These are phyloP conservation scores for Cyprinus carpio DNA, from an alignment of 2,113 vertebrate genomes.

Conservation along the genomic window DNA sequence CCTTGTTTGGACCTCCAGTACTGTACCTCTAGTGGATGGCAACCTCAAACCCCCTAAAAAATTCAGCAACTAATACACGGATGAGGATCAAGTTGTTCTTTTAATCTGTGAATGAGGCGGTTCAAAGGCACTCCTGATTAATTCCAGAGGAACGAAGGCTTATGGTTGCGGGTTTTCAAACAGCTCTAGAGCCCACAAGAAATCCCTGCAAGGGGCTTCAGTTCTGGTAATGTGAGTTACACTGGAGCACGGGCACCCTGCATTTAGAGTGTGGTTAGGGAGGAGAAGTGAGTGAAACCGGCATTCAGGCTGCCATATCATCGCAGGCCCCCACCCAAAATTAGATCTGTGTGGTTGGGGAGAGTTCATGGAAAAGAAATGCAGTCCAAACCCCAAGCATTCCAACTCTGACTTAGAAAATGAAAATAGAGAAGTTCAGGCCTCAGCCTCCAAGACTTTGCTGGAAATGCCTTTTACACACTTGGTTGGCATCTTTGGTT, in stretches of 20 bases:
- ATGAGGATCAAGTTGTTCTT: conserved; percentile 35
- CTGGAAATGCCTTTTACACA: not conserved
- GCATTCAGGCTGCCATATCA: conserved; percentile 12
- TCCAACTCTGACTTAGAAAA: conserved; percentile 17
- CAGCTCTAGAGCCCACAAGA: conserved; percentile 40
- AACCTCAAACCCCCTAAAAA: conserved; percentile 36
- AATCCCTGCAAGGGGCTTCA: conserved; percentile 39
- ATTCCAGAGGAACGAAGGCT: conserved; percentile 49
- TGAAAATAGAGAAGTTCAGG: conserved; percentile 33
- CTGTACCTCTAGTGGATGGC: conserved; percentile 10
- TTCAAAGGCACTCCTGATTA: conserved; percentile 13
- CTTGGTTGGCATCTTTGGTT: not conserved
- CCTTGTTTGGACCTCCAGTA: not conserved
- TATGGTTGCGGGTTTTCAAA: conserved; percentile 31
- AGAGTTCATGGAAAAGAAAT: conserved; percentile 34
- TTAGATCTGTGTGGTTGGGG: conserved; percentile 40
- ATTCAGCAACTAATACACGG: conserved; percentile 31
- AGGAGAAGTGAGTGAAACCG: conserved; percentile 26
- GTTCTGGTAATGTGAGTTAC: conserved; percentile 45
- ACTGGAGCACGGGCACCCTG: conserved; percentile 9
- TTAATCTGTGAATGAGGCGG: conserved; percentile 27
- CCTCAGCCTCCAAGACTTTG: not conserved
- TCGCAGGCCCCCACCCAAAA: conserved; percentile 27
- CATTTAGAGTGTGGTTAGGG: conserved; percentile 37
- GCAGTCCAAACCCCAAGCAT: conserved; percentile 35